Percentiles rank a stretch among this genome's conserved stretches.
These are phyloP conservation scores for Tragopan temminckii DNA, from an alignment of 2,797 vertebrate species.

Conservation along the genomic window DNA sequence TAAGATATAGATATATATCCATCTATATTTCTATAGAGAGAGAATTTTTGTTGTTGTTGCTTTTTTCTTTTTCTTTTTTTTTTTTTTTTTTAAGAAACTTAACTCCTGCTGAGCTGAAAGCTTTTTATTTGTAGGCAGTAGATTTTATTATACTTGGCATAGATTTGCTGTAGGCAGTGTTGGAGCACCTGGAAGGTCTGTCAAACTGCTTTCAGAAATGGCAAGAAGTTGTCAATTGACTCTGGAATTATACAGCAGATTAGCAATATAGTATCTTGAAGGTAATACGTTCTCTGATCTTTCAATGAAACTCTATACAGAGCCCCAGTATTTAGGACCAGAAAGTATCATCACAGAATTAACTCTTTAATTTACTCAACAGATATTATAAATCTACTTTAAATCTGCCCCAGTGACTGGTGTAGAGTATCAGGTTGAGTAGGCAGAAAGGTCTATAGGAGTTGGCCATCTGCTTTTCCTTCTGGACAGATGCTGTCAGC, in stretches of 20 bases:
- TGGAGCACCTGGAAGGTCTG: neutral
- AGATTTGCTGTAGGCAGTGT: neutral
- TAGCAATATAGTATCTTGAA: neutral
- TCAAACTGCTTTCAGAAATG: constrained; percentile 11
- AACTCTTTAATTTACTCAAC: constrained; percentile 31
- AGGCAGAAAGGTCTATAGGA: neutral
- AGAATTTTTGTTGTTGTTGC: no score
- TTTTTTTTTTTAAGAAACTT: neutral
- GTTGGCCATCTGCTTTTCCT: constrained; percentile 43
- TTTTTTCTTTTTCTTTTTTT: neutral
- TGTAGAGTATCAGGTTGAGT: constrained; percentile 11
- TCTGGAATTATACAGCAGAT: constrained; percentile 19
- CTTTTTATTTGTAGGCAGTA: neutral
- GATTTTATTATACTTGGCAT: neutral
- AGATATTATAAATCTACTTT: constrained; percentile 8
- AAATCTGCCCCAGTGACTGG: neutral
- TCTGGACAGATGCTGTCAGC: constrained; percentile 47
- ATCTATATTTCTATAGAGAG: no score
- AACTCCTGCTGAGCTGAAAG: constrained; percentile 3
- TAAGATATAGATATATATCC: neutral
- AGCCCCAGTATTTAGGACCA: neutral
- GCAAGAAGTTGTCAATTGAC: constrained; percentile 5
- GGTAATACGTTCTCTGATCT: neutral
- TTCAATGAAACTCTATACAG: neutral
- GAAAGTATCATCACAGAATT: constrained; percentile 21